Percentiles rank a stretch among this genome's conserved stretches.
phyloP scores from a whole-genome alignment of 2,797 vertebrate genomes.

The Buphagus erythrorhynchus region DNA sequence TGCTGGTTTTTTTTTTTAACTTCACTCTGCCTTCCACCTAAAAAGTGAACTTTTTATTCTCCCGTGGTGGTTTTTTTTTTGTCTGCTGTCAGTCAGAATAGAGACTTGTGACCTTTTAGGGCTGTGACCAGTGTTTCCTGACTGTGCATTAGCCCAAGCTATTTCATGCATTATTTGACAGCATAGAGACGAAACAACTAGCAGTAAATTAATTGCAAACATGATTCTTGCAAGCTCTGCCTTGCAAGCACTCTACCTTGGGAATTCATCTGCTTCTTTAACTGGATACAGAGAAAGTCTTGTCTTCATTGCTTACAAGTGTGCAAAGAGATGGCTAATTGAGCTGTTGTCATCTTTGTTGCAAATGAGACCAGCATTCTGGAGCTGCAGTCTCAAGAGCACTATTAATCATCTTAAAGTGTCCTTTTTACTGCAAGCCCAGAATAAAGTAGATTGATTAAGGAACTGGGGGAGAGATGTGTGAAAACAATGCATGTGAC shows the following conservation, averaged over 20 bases:
- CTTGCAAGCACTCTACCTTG: not conserved
- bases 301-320: not conserved
- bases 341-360: not conserved
- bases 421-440: not conserved
- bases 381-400: slow-evolving; percentile 31
- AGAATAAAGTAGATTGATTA: not conserved
- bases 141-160: not conserved
- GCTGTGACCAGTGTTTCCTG: not conserved
- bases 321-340: not conserved
- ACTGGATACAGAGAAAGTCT: not conserved
- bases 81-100: not conserved
- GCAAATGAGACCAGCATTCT: slow-evolving; percentile 3
- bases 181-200: not conserved
- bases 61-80: not conserved
- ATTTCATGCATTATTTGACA: not conserved
- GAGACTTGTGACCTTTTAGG: not conserved
- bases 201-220: not conserved
- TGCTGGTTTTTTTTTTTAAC: not conserved
- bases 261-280: slow-evolving; percentile 12
- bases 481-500: not conserved
- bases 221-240: not conserved
- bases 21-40: not conserved
- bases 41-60: not conserved
- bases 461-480: not conserved
- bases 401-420: slow-evolving; percentile 26